Evolutionary conservation across 2,888 invertebrate species (phyloP), one percentile per base, ranked within the genome.

Genomic region (Augiades crinisus): DNA sequence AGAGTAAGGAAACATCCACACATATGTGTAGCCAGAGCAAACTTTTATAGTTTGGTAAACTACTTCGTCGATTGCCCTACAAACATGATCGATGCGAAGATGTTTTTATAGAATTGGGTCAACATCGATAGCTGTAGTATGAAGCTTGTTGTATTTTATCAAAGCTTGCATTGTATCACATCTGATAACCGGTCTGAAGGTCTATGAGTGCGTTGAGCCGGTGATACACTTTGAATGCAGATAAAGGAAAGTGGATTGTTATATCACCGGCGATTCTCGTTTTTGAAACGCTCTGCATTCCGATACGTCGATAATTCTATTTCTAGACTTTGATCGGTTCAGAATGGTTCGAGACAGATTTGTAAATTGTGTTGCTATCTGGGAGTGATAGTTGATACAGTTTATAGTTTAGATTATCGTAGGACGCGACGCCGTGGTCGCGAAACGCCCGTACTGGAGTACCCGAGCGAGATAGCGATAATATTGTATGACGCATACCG

Each of bases 401-500:
- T 14, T 24, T 13, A 27, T 40, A 16, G 22, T 40, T 27, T 19
- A 3, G 30, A 14, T 1, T 24, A 10, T 5, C 27, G 37, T 37
- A 36, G 47, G 30, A 38, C 13, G 19, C 34, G n/a, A 13, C 7
- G n/a, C 37, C 13, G 43, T 19, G 12, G 37, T 47, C 17, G 30
- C 33, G 22, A 34, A 22, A 22, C 13, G 21, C 13, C n/a, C 17
- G n/a, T n/a, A 22, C 30, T 24, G 37, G 37, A 51, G 43, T 57
- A 47, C 57, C 43, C 59, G 70, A 78, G 66, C 61, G 75, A 74
- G 78, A 78, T 55, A 53, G 71, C 66, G 46, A 67, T 60, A 70
- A 54, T 56, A 54, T 60, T 64, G 17, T 27, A 61, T 64, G 59
- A 56, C 57, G 54, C 61, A 47, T 49, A 21, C 43, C 13, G 30